A percentile compares a stretch with the other conserved stretches of the same genome.
These are phyloP conservation scores for Trichopria drosophilae DNA, from an alignment of 2,888 invertebrate genomes.

Conservation along the genomic window DNA sequence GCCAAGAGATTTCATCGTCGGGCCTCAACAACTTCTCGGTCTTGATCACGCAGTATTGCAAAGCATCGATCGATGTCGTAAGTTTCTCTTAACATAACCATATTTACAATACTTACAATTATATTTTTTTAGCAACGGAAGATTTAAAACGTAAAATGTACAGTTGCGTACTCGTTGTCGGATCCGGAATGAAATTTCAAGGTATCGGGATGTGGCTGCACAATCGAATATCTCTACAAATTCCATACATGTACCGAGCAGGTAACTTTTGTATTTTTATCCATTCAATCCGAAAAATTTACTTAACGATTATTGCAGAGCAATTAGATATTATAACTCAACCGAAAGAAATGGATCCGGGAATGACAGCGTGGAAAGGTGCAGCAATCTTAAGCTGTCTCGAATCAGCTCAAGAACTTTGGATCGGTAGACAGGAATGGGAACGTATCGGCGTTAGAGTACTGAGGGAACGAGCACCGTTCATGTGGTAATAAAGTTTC, in stretches of 20 bases:
- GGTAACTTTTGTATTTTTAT: slow-evolving; percentile 48
- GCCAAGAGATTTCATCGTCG: slow-evolving; percentile 68
- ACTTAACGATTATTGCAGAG: slow-evolving; percentile 58
- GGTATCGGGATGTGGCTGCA: slow-evolving; percentile 87
- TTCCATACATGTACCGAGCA: slow-evolving; percentile 76
- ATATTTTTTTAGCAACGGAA: slow-evolving; percentile 66
- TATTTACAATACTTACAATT: slow-evolving; percentile 5
- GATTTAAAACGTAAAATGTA: slow-evolving; percentile 94
- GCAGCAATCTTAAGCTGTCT: slow-evolving; percentile 90
- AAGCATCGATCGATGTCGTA: slow-evolving; percentile 86
- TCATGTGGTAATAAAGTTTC: slow-evolving; percentile 84
- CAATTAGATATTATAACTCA: slow-evolving; percentile 87
- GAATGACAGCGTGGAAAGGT: slow-evolving; percentile 91
- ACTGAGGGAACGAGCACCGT: slow-evolving; percentile 87
- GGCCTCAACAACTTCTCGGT: slow-evolving; percentile 79
- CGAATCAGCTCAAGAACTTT: slow-evolving; percentile 89
- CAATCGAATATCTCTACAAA: slow-evolving; percentile 80
- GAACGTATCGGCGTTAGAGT: slow-evolving; percentile 80
- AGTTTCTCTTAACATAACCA: slow-evolving; percentile 44
- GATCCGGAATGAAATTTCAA: slow-evolving; percentile 87
- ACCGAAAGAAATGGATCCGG: slow-evolving; percentile 90
- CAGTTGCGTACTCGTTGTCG: slow-evolving; percentile 86
- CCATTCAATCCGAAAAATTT: slow-evolving; percentile 4
- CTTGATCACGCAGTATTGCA: slow-evolving; percentile 89
- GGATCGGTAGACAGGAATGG: slow-evolving; percentile 89